phyloP scores from a whole-genome alignment of 2,888 invertebrate genomes.

The Lutraria lutraria region DNA sequence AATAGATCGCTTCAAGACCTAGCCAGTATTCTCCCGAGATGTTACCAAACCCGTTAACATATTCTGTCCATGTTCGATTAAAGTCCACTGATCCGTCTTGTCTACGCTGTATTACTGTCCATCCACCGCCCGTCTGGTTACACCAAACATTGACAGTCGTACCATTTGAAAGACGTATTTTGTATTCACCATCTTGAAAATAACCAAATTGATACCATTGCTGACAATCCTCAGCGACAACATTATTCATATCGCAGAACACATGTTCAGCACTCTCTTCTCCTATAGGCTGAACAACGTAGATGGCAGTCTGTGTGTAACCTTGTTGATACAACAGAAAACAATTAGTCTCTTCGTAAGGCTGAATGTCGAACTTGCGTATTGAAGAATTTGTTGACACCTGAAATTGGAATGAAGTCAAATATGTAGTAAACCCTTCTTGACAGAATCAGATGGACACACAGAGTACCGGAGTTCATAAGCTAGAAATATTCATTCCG shows the following conservation, averaged over 20 bases:
- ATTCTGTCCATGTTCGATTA: neutral
- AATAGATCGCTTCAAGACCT: neutral
- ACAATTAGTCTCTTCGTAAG: neutral
- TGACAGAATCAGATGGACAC: too few relatives aligned
- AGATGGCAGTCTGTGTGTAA: neutral
- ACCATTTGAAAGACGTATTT: constrained; percentile 6
- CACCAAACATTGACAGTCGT: neutral
- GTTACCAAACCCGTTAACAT: neutral
- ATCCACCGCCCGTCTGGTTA: neutral
- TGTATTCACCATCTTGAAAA: neutral
- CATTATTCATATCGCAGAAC: neutral
- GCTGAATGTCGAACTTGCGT: neutral
- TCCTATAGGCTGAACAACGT: neutral
- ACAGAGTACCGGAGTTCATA: too few relatives aligned
- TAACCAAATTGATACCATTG: neutral
- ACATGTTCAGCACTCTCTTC: neutral
- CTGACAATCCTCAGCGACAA: neutral
- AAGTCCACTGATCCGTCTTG: neutral
- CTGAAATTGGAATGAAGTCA: neutral
- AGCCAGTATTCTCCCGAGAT: neutral
- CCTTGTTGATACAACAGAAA: neutral
- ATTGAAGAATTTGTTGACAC: neutral
- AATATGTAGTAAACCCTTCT: too few relatives aligned
- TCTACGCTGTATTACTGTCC: neutral
- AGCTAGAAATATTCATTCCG: too few relatives aligned